Percentiles rank a stretch among this genome's conserved stretches.
phyloP scores from a whole-genome alignment of 2,888 invertebrate species.

The Cephus spinipes region DNA sequence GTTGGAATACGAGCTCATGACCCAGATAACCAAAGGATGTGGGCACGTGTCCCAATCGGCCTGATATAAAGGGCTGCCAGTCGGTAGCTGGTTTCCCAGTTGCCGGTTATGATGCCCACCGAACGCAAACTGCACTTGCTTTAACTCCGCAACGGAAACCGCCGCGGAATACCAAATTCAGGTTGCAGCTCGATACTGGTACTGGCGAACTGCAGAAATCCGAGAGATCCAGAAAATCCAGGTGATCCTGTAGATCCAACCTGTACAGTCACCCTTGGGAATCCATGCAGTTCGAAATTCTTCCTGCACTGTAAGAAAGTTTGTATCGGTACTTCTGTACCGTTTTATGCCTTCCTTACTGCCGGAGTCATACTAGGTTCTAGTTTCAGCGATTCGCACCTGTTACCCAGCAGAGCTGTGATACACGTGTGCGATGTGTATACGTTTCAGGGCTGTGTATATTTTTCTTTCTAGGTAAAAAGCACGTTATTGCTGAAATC shows the following conservation, averaged over 20 bases:
- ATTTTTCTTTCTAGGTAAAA: background rate
- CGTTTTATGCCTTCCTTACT: background rate
- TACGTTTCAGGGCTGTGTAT: background rate
- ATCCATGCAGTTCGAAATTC: background rate
- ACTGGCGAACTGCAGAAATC: background rate
- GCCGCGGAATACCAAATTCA: constrained; percentile 53
- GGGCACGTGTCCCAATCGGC: constrained; percentile 51
- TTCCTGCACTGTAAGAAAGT: background rate
- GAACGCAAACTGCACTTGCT: constrained; percentile 55
- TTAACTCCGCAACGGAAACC: constrained; percentile 47
- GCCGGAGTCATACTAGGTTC: background rate
- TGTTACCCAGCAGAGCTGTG: background rate
- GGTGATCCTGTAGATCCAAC: background rate
- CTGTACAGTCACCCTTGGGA: background rate
- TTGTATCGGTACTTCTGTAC: background rate
- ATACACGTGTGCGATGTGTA: background rate
- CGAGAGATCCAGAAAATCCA: background rate
- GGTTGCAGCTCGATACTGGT: background rate
- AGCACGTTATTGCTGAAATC: background rate
- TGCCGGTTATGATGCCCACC: constrained; percentile 46
- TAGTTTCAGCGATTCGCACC: background rate
- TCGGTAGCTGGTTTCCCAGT: constrained; percentile 15
- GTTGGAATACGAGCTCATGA: constrained; percentile 38
- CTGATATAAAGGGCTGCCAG: constrained; percentile 33
- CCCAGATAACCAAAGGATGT: constrained; percentile 40